Base-by-base conservation (phyloP, 2,113 vertebrate species). In the Parus major region DNA sequence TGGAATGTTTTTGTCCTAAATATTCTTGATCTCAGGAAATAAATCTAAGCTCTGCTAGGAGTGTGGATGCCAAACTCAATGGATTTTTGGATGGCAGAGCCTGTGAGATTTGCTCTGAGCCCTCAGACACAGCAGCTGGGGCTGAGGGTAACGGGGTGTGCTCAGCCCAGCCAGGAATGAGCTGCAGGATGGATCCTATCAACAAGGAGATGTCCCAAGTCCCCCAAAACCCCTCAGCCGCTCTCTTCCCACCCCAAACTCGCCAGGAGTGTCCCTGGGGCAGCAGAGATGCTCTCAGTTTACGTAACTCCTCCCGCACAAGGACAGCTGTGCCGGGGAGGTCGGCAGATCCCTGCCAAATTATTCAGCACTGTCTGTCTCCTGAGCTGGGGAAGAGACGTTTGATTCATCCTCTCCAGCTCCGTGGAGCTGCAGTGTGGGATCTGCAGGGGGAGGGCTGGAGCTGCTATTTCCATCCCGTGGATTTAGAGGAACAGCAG, bases 331-430 rank as follows among this genome's bases (percentile, higher is more conserved):
- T 95, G 87, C 92, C 10, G 60, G 93, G 77, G 75, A 90, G 94
- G 64, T 52, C 24, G 11, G 82, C 90, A 93, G 24, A 82, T 57
- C 68, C 70, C 87, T 94, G 94, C 87, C 88, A 73, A 88, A 90
- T 88, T 88, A 88, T 86, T 93, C 94, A 96, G 93, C 93, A 88
- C 47, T 78, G 93, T 88, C 95, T 93, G 90, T 88, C 90, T 96
- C 82, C 90, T 7, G 44, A 64, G 80, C 2, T 89, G 3, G 72
- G 94, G 49, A 66, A 88, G 86, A 92, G 84, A 69, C 1, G 9
- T 29, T 94, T 31, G 90, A 80, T 89, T 77, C 93, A 88, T 59
- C 82, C 66, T 41, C 19, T 53, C 28, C 95, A 90, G 92, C 90
- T 53, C 79, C 25, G 11, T 2, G 21, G 66, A 87, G 84, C 93